Conservation (phyloP, 92 coral and sea anemone genomes). For the Porites lobata region DNA sequence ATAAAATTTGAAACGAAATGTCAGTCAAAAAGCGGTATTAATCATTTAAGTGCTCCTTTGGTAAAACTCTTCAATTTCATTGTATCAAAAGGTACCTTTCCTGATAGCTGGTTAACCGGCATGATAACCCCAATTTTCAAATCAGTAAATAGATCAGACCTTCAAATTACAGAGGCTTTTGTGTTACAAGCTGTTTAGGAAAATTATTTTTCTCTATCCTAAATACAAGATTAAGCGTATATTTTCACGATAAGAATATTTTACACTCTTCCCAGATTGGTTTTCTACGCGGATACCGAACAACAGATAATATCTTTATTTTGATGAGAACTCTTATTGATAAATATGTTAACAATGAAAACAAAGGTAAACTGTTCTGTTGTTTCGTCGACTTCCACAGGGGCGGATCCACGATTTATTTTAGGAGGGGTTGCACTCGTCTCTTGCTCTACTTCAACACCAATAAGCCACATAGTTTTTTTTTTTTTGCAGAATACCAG, state of each 20-base stretch:
- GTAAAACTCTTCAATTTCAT: constrained; percentile 17
- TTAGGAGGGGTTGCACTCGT: too few relatives aligned
- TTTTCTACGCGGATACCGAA: constrained; percentile 43
- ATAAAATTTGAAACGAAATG: neutral
- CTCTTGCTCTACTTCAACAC: too few relatives aligned
- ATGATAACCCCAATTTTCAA: neutral
- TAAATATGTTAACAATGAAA: constrained; percentile 38
- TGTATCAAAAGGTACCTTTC: neutral
- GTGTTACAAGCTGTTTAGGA: constrained; percentile 63
- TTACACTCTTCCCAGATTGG: constrained; percentile 63
- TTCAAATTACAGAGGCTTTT: constrained; percentile 51
- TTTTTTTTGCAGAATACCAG: too few relatives aligned
- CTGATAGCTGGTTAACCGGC: neutral
- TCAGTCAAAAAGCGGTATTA: neutral
- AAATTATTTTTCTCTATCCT: constrained; percentile 51
- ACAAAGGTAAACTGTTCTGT: constrained; percentile 43
- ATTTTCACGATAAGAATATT: constrained; percentile 29
- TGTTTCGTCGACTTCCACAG: constrained; percentile 50
- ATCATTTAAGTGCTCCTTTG: neutral
- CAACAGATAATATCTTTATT: constrained; percentile 50
- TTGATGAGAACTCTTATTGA: constrained; percentile 46
- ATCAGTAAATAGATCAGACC: constrained; percentile 30
- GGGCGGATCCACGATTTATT: too few relatives aligned
- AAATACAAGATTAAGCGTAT: constrained; percentile 38
- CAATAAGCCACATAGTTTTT: too few relatives aligned